Base-by-base conservation (phyloP, 2,113 vertebrate species). In the Chloroceryle aenea region DNA sequence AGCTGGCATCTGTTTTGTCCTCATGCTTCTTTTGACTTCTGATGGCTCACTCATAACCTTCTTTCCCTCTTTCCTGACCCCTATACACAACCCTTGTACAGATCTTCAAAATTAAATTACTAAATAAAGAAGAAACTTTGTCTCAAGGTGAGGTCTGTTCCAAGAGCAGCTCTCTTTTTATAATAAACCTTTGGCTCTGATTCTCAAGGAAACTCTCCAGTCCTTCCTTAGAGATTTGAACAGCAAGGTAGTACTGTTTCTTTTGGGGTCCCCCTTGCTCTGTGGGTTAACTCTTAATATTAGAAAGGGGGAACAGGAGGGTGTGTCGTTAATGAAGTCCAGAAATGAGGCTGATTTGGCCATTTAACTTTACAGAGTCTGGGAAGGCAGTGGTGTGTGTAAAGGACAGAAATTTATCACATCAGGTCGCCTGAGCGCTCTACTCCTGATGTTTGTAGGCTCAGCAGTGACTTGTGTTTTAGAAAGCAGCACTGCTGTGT, bases 371-470 rank as follows among this genome's bases (percentile, higher is more conserved):
- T 47, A 8, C 12, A 30, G 48, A 63, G 23, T 32, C 22, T 74
- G 43, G 29, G 62, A 63, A 42, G 25, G 22, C 40, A 52, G 40
- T 34, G 20, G 36, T 67, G 23, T 18, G 5, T 32, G 4, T 9
- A 53, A 40, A 56, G 25, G 42, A 50, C 34, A 47, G 21, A 36
- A 75, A 23, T 48, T 42, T 19, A 59, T 42, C n/a, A 3, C 1
- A 0, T n/a, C 26, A 42, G 50, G 36, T 29, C 0, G 0, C 9
- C 17, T 58, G 20, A 30, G 26, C 83, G 62, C 50, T 52, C 5
- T 18, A 9, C 29, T 43, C 26, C 26, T 22, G 53, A 0, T 58
- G 30, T 13, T 29, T 74, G 20, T 48, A 78, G 50, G 34, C 19
- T 78, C 8, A 3, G 7, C 42, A 30, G 16, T 73, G n/a, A 55